These are phyloP conservation scores for Acridotheres tristis DNA, from an alignment of 2,797 vertebrate genomes.

Conservation along the genomic window DNA sequence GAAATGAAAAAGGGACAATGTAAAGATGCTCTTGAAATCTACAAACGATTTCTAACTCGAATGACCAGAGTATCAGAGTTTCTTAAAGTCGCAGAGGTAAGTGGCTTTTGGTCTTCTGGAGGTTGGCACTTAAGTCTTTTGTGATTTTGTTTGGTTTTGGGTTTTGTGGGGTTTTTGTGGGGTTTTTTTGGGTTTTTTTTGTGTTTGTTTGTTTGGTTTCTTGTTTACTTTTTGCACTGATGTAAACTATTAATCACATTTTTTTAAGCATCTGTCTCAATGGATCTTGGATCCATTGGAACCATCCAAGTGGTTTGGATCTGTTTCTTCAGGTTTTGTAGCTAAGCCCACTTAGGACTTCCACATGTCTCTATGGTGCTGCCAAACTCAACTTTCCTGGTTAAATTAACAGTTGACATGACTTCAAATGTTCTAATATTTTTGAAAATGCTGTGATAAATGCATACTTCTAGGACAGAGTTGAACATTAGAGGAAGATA, in stretches of 20 bases:
- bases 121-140: not conserved
- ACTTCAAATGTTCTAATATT: not conserved
- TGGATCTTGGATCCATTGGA: not conserved
- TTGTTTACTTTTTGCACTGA: not conserved
- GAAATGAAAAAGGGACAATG: constrained; percentile 99
- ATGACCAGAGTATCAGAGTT: constrained; percentile 99
- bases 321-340: not conserved
- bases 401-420: not conserved
- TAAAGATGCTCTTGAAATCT: constrained; percentile 98
- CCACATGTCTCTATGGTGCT: not conserved
- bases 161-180: too few species aligned
- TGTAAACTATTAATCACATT: not conserved
- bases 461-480: not conserved
- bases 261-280: not conserved
- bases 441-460: not conserved
- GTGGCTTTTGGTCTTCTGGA: not conserved
- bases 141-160: not conserved
- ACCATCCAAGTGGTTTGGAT: not conserved
- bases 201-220: not conserved
- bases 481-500: not conserved
- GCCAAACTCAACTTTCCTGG: not conserved
- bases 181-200: not conserved
- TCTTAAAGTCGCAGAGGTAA: constrained; percentile 97
- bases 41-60: constrained; percentile 96
- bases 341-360: not conserved